Base-by-base conservation (phyloP, 2,113 vertebrate species). In the Pheucticus melanocephalus region DNA sequence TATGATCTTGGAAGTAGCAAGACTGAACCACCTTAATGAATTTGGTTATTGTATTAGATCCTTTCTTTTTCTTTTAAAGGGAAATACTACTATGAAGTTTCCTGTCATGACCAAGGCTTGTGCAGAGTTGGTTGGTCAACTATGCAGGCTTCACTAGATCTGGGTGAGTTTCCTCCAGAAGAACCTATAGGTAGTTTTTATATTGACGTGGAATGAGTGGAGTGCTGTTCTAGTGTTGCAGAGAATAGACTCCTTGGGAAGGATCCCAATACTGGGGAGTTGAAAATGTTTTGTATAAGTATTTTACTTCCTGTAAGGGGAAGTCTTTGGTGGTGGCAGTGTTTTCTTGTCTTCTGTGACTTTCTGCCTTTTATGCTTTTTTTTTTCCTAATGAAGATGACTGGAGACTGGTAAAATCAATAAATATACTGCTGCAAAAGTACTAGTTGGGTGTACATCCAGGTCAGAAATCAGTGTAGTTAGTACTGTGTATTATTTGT, bases 71-170 rank as follows among this genome's bases (percentile, higher is more conserved):
- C 14, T 92, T 93, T 25, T 56, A 98, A 83, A 97, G 99, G 99
- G 27, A 99, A 98, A 75, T 99, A 99, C 94, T 99, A 98, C 95
- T 99, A 99, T 40, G 99, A 99, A 95, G 98, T 99, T 42, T 94
- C 98, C 59, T 99, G 99, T 90, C 98, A 99, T 27, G 99, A 99
- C 82, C 99, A 99, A 94, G 99, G 99, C 12, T 96, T 99, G 69
- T 99, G 99, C 96, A 98, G 99, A 81, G 94, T 99, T n/a, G 99
- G 99, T 9, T 99, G 99, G 99, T 99, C 99, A 65, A 98, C 99
- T 68, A 97, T 98, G 96, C 99, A 99, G 95, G 99, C 99, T 45
- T 98, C 99, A 6, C 97, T 99, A 79, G 99, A 99, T 92, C 97
- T 99, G 42, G 99, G 99, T 99, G 95, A 97, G 98, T 95, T 81